These are phyloP conservation scores for Syrphus vitripennis DNA, from an alignment of 2,888 invertebrate species.

Conservation along the genomic window DNA sequence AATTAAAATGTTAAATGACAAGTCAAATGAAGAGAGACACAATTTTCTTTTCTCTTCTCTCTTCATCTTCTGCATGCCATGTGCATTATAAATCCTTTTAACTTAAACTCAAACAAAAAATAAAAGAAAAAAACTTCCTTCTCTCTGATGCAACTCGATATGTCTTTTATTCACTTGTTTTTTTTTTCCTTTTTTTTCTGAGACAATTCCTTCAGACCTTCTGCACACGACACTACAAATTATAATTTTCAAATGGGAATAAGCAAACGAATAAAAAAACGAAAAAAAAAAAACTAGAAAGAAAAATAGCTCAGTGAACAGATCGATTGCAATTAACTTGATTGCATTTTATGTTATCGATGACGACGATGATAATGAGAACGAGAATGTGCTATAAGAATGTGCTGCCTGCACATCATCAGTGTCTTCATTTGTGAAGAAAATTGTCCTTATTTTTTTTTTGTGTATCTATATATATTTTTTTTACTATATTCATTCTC, in stretches of 20 bases:
- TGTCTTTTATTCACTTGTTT: not conserved
- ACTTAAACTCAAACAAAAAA: not conserved
- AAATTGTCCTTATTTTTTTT: slow-evolving; percentile 17
- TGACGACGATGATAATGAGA: slow-evolving; percentile 16
- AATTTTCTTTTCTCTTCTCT: not conserved
- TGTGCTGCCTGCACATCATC: slow-evolving; percentile 25
- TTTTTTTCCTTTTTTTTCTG: not conserved
- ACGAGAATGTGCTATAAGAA: slow-evolving; percentile 6
- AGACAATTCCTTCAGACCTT: slow-evolving; percentile 1
- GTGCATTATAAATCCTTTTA: slow-evolving; percentile 4
- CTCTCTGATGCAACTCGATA: not conserved
- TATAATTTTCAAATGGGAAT: slow-evolving; percentile 49
- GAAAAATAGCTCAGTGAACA: slow-evolving; percentile 32
- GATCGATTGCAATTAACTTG: slow-evolving; percentile 70
- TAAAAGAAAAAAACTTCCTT: not conserved
- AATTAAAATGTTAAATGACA: slow-evolving; percentile 30
- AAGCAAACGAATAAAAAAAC: not conserved
- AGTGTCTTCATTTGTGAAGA: slow-evolving; percentile 32
- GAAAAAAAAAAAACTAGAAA: not conserved
- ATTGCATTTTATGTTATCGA: slow-evolving; percentile 63
- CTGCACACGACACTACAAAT: slow-evolving; percentile 36
- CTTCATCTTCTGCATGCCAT: not conserved
- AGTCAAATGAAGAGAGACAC: slow-evolving; percentile 24
- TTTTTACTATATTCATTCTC: slow-evolving; percentile 18
- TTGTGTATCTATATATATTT: not conserved